phyloP scores from a whole-genome alignment of 2,797 vertebrate genomes.

The Pipistrellus pipistrellus region DNA sequence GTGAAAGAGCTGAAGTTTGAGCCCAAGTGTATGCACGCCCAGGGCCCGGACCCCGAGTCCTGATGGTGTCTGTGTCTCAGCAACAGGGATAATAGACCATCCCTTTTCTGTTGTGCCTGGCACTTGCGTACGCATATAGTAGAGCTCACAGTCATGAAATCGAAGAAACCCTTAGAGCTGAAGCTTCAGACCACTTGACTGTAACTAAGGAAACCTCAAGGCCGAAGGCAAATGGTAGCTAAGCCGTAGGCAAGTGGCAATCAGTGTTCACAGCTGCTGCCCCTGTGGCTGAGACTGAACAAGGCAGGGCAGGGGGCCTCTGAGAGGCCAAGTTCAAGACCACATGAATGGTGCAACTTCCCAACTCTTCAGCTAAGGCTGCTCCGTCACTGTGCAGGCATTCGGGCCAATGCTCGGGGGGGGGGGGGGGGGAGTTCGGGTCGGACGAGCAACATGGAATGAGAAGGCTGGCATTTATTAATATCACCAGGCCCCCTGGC shows the following conservation, averaged over 20 bases:
- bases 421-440: too few relatives aligned
- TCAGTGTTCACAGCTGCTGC: background rate
- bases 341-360: too few relatives aligned
- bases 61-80: background rate
- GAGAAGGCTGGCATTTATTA: background rate
- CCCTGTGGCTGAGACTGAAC: background rate
- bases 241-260: background rate
- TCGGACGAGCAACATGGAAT: background rate
- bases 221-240: background rate
- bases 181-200: background rate
- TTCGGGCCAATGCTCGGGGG: background rate
- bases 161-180: background rate
- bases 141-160: background rate
- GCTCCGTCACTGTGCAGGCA: background rate
- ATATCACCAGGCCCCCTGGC: too few relatives aligned
- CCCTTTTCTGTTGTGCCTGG: background rate
- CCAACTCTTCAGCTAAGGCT: background rate
- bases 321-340: background rate
- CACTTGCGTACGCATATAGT: background rate
- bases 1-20: background rate
- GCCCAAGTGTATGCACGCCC: rapidly evolving
- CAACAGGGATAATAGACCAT: background rate
- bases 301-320: background rate
- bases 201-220: background rate
- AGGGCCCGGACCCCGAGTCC: rapidly evolving